phyloP scores from a whole-genome alignment of 2,113 vertebrate genomes.

The Pedionomus torquatus region DNA sequence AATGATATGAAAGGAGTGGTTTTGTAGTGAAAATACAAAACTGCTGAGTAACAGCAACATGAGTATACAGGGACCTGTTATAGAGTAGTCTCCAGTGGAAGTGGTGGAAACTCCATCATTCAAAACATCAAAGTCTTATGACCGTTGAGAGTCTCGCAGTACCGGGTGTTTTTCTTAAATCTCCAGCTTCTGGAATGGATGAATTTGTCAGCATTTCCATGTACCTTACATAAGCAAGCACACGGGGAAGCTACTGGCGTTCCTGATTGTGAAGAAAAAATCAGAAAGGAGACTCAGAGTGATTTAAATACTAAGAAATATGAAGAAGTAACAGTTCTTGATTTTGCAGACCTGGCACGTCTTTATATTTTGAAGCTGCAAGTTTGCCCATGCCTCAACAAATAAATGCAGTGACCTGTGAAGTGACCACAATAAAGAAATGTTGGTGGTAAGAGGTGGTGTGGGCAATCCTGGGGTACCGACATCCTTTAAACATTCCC shows the following conservation, averaged over 20 bases:
- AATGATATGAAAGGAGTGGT: neutral
- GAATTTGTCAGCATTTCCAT: neutral
- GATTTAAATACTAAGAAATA: neutral
- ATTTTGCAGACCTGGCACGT: neutral
- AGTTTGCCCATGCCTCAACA: neutral
- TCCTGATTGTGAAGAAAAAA: neutral
- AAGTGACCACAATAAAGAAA: neutral
- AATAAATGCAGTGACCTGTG: neutral
- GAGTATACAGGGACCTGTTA: neutral
- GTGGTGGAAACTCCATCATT: conserved; percentile 31
- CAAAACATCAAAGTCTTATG: conserved; percentile 36
- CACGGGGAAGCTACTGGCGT: neutral
- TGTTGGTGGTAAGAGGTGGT: neutral
- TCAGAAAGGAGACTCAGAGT: neutral
- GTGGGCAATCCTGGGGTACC: neutral
- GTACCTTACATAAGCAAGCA: neutral
- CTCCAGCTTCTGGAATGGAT: neutral
- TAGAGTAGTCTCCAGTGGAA: conserved; percentile 13
- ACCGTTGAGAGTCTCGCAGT: neutral
- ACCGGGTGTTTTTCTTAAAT: neutral
- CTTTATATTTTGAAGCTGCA: neutral
- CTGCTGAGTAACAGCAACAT: conserved; percentile 52
- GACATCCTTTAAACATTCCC: neutral
- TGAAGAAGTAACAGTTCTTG: neutral
- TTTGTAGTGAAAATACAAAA: conserved; percentile 45